Evolutionary conservation across 2,797 vertebrate species (phyloP), one percentile per base, ranked within the genome.

Genomic region (Lepilemur septentrionalis): DNA sequence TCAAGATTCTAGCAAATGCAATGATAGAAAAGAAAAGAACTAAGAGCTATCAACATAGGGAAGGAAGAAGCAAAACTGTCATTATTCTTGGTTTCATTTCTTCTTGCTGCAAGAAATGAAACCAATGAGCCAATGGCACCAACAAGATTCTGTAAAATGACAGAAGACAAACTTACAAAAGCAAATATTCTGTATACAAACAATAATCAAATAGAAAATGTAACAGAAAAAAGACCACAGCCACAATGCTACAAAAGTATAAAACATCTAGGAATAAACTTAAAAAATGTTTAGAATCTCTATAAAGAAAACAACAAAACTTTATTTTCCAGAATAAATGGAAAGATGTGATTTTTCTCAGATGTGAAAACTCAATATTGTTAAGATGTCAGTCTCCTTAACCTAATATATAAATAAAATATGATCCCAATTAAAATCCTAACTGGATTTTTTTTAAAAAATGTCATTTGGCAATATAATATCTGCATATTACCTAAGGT

Each of bases 81-180:
- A 76, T 46, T 69, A 57, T 76, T n/a, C n/a, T n/a, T n/a, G n/a
- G n/a, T n/a, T n/a, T n/a, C n/a, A n/a, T n/a, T n/a, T n/a, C n/a
- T n/a, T n/a, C n/a, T 78, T 72, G n/a, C 17, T 65, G 15, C 20
- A 73, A 80, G 75, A 93, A 83, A 63, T 65, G 50, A 96, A 97
- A 91, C 18, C 28, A 75, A 17, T 43, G 50, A 94, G 14, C 28
- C 86, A 83, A 23, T 18, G 38, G 57, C n/a, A 80, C 20, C 22
- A 93, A 80, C 5, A 65, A 57, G 52, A 75, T 95, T 67, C 63
- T 61, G 13, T 80, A 78, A 80, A 32, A 76, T 63, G 22, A 46
- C 30, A 83, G 91, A 94, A 90, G 59, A 63, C 38, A 83, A 78
- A 30, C 22, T 73, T 79, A 70, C 35, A 75, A 91, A 92, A 93